Base-by-base conservation (phyloP, 1,140 invertebrate genomes). In the Penaeus indicus region DNA sequence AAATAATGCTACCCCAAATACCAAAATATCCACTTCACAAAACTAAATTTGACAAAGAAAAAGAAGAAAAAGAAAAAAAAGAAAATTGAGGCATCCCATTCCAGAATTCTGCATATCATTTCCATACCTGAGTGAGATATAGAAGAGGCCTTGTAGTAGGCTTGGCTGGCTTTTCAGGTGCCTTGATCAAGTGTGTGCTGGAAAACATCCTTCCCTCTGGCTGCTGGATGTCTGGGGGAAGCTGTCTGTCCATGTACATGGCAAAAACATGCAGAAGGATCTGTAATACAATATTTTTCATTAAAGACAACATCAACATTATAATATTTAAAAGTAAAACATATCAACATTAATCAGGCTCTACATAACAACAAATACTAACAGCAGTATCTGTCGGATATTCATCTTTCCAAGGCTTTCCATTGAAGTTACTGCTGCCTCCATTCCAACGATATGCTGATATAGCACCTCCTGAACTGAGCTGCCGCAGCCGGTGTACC, bases 191-290 rank as follows among this genome's bases (percentile, higher is more conserved):
- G 92, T 95, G 94, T 90, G 95, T 93, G 81, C 94, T 94, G n/a
- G 95, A 94, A 92, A 97, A 97, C 7, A 96, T 94, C 89, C 96
- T 95, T 3, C 95, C 95, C 90, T 97, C 96, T 13, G 96, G 96
- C 93, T 95, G 96, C 86, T 93, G 93, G 0, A 96, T 95, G 72
- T 97, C 94, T 8, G 96, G 95, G 91, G 96, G 95, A 11, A 97
- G 92, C 92, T 96, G 95, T 5, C 95, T 95, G 92, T 97, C 96
- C 93, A 97, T 93, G 91, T 97, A 97, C 7, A 95, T 95, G 79
- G 96, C 96, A 69, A 97, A 94, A 69, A 97, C 92, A 93, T 97
- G 96, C 94, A 97, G 96, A n/a, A 97, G 93, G 90, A 97, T 94
- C 96, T 97, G 92, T 79, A 94, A 93, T 84, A 86, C 21, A 75